A percentile compares a stretch with the other conserved stretches of the same genome.
Conservation (phyloP, 2,888 invertebrate genomes). For the Pyrocoelia pectoralis region DNA sequence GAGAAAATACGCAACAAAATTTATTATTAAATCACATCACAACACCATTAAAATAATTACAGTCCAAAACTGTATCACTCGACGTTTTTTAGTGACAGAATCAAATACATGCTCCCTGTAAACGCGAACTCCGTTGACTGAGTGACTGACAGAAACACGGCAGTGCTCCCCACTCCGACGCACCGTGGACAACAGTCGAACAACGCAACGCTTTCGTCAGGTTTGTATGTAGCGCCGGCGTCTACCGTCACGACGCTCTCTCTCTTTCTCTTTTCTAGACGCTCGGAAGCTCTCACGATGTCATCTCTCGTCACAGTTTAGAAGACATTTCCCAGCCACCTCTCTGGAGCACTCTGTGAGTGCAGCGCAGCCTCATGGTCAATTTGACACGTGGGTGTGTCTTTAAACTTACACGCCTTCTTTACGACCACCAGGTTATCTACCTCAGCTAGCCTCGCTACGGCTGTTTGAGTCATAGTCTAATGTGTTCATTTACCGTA, state of each 20-base stretch:
- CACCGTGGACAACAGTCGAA: slow-evolving; percentile 42
- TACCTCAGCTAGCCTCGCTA: slow-evolving; percentile 51
- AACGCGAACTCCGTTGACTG: slow-evolving; percentile 59
- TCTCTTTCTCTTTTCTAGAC: slow-evolving; percentile 36
- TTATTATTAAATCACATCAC: slow-evolving; percentile 27
- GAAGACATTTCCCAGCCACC: slow-evolving; percentile 53
- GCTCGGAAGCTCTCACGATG: slow-evolving; percentile 49
- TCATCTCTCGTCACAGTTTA: slow-evolving; percentile 60
- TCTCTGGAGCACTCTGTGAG: slow-evolving; percentile 45
- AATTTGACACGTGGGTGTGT: slow-evolving; percentile 59
- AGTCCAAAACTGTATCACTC: slow-evolving; percentile 19
- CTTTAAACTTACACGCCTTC: slow-evolving; percentile 47
- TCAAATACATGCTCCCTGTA: slow-evolving; percentile 52
- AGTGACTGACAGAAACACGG: slow-evolving; percentile 60
- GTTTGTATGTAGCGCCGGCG: slow-evolving; percentile 56
- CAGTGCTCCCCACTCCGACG: slow-evolving; percentile 53
- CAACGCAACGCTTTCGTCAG: slow-evolving; percentile 58
- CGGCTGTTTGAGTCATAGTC: slow-evolving; percentile 48
- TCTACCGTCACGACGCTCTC: slow-evolving; percentile 50
- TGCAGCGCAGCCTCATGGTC: slow-evolving; percentile 59
- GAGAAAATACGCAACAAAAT: not conserved
- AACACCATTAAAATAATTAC: slow-evolving; percentile 16
- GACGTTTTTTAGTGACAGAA: slow-evolving; percentile 40
- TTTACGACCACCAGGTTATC: slow-evolving; percentile 53
- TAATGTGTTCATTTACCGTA: slow-evolving; percentile 22